Percentiles rank a stretch among this genome's conserved stretches.
phyloP scores from a whole-genome alignment of 1,140 invertebrate genomes.

The Bombus sibiricus region DNA sequence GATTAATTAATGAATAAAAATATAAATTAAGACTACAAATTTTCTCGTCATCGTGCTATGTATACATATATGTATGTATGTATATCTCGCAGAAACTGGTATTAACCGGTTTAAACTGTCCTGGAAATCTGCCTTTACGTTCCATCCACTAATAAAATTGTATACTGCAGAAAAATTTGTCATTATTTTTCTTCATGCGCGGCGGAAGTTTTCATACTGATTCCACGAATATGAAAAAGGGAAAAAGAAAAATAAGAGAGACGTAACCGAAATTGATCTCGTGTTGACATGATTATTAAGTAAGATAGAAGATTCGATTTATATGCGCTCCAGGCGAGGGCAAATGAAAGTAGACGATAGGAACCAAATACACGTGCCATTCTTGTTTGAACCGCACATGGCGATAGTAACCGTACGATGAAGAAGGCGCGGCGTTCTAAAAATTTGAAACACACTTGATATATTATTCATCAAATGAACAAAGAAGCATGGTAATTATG shows the following conservation, averaged over 20 bases:
- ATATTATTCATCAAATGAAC: not conserved
- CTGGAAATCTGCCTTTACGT: constrained; percentile 50
- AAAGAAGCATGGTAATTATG: not conserved
- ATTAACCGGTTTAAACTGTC: constrained; percentile 54
- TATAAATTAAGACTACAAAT: not conserved
- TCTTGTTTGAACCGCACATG: not conserved
- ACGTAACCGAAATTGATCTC: not conserved
- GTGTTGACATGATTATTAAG: not conserved
- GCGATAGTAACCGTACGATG: not conserved
- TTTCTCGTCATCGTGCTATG: not conserved
- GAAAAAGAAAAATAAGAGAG: not conserved
- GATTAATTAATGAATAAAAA: not conserved
- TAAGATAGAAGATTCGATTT: not conserved
- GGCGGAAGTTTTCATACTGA: not conserved
- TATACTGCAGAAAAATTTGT: constrained; percentile 1
- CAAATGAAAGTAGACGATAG: constrained; percentile 29
- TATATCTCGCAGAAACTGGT: constrained; percentile 52
- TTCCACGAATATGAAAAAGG: not conserved
- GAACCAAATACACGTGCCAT: constrained; percentile 19
- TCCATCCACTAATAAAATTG: constrained; percentile 31
- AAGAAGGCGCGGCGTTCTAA: not conserved
- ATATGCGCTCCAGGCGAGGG: not conserved
- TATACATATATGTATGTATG: constrained; percentile 21
- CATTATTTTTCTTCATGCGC: not conserved
- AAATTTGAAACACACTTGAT: not conserved